Evolutionary conservation across 1,140 invertebrate genomes (phyloP).

Genomic region (Bombus haemorrhoidalis): DNA sequence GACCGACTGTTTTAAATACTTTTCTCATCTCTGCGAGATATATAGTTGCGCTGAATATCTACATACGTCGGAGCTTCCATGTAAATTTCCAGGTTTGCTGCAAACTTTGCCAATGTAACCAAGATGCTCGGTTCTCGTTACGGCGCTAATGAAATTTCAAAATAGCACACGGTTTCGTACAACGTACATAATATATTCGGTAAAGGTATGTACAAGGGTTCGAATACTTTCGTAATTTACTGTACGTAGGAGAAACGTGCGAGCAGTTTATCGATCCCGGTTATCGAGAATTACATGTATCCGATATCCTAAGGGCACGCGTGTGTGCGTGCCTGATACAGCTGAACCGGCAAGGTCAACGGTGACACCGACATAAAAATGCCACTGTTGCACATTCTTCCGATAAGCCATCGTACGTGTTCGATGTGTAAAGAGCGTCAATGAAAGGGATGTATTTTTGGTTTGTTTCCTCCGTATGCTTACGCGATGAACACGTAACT

Average conservation of each 20-base stretch:
- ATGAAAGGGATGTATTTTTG: conserved; percentile 12
- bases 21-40: no score
- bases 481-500: neutral
- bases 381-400: conserved; percentile 38
- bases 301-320: conserved; percentile 4
- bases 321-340: conserved; percentile 4
- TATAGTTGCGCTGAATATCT: no score
- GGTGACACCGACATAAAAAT: conserved; percentile 45
- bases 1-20: no score
- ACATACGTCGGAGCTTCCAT: no score
- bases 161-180: neutral
- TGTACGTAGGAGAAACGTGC: conserved; percentile 8
- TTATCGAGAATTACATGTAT: conserved; percentile 27
- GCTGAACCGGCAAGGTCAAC: conserved; percentile 54
- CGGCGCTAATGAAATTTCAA: neutral
- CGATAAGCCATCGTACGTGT: conserved; percentile 59
- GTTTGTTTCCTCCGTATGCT: neutral
- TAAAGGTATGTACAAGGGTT: no score
- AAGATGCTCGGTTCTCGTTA: neutral
- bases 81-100: no score
- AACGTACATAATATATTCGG: no score
- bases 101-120: no score
- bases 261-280: conserved; percentile 54
- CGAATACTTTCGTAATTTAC: neutral
- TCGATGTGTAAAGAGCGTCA: conserved; percentile 8